Base-by-base conservation (phyloP, 2,888 invertebrate species). In the Tuta absoluta region DNA sequence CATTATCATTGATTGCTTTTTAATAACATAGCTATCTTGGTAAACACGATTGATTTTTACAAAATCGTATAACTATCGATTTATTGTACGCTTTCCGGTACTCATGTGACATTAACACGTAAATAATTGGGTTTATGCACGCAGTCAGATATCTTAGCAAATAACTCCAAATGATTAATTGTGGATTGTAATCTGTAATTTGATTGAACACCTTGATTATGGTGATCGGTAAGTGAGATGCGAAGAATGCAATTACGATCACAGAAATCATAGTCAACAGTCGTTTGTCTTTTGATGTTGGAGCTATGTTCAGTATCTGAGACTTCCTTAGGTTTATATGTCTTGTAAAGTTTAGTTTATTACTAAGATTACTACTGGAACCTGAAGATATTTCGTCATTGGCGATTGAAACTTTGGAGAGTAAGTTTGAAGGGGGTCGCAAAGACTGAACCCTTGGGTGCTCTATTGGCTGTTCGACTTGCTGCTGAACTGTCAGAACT, bases 31-130 rank as follows among this genome's bases (percentile, higher is more conserved):
- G 37, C 58, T 38, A 58, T 37, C 21, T 58, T 21, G 37, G 58
- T 24, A 51, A 41, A 62, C 73, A 68, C 48, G 68, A 63, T 71
- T 76, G 75, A 69, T 82, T 80, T 59, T 82, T 75, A 77, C 95
- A 95, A 74, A 93, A 93, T 8, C 19, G 37, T 51, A 38, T 2
- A 7, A 53, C 38, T 60, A 96, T 91, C 48, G 96, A 93, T 45
- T 95, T 95, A 77, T 95, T 95, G 82, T 98, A 98, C 2, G 98
- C 97, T 83, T 96, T 95, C 71, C 98, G 91, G 80, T 98, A 98
- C 76, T 97, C 98, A 78, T 95, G 96, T 76, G 97, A 98, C 97
- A 98, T 97, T 62, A 97, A 96, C 62, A 97, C 98, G 81, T 98
- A 98, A 75, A 98, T 97, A 28, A 97, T 94, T 0, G 98, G 98